phyloP scores from a whole-genome alignment of 2,888 invertebrate species.

The Erebia epiphron region DNA sequence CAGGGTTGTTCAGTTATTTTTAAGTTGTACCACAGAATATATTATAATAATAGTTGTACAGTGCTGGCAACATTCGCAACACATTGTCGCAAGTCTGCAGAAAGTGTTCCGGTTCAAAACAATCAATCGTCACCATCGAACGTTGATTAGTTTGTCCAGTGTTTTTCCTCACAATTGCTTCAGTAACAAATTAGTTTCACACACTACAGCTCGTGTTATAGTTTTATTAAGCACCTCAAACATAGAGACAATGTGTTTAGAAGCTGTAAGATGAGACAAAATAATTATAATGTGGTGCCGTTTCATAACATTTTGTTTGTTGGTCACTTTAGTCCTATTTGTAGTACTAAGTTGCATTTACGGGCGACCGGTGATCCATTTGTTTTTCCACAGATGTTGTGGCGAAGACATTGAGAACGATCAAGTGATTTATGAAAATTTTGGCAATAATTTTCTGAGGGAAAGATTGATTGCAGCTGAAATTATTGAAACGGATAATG shows the following conservation, averaged over 20 bases:
- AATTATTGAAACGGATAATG: constrained; percentile 46
- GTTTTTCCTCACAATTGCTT: constrained; percentile 25
- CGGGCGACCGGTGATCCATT: constrained; percentile 61
- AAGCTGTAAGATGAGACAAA: constrained; percentile 39
- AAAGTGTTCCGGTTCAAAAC: constrained; percentile 10
- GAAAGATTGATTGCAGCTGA: constrained; percentile 62
- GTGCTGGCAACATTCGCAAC: not conserved
- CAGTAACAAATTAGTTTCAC: constrained; percentile 26
- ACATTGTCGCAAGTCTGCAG: constrained; percentile 27
- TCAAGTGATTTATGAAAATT: constrained; percentile 65
- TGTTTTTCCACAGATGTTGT: constrained; percentile 68
- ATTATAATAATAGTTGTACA: not conserved
- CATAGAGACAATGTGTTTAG: constrained; percentile 1
- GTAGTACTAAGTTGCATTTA: constrained; percentile 66
- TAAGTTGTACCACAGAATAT: no score
- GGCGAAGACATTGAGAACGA: constrained; percentile 71
- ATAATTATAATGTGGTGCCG: constrained; percentile 71
- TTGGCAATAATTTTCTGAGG: constrained; percentile 63
- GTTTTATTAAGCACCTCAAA: not conserved
- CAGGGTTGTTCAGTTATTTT: no score
- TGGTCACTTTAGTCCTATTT: constrained; percentile 64
- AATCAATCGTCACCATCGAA: constrained; percentile 31
- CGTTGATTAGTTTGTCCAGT: constrained; percentile 23
- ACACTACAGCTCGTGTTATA: constrained; percentile 16
- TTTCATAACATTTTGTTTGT: constrained; percentile 65